Base-by-base conservation (phyloP, 2,797 vertebrate genomes). In the Heliangelus exortis region DNA sequence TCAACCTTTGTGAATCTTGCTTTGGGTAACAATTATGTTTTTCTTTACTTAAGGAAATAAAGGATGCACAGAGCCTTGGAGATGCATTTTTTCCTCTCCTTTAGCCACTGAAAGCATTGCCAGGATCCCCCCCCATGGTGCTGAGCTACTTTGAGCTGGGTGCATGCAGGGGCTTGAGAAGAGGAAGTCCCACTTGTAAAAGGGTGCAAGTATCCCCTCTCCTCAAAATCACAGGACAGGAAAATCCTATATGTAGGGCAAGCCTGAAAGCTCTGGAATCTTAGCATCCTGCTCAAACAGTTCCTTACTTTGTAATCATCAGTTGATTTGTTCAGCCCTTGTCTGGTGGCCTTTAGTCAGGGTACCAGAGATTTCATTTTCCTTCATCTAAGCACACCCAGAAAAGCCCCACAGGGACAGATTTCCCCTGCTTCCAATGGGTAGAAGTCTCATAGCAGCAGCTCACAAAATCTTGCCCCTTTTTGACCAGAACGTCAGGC, bases 391-490 rank as follows among this genome's bases (percentile, higher is more conserved):
- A 2, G 13, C 22, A 58, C 87, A 58, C n/a, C 39, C 26, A 48
- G 22, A 47, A 5, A 47, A 51, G 15, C 3, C 39, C 39, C 16
- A 4, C n/a, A 65, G 23, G 41, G n/a, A 12, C 31, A 20, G 15
- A 18, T 61, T 2, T 5, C 9, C 16, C 6, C 1, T 4, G 7
- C 10, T 57, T 59, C 36, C 10, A 14, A 6, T 7, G 4, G 16
- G 6, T 11, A 48, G 5, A 19, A 58, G 18, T 11, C 16, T 59
- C 0, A 0, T 3, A 57, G 45, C n/a, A 73, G 12, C 5, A 71
- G 41, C 39, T 81, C 34, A 48, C 36, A 74, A 73, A 69, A 10
- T 29, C 25, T 21, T 34, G 21, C 36, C 18, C 36, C 18, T 41
- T 61, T 85, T 50, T 66, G 18, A 43, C 7, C 12, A n/a, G 33